Conservation (phyloP, 2,888 invertebrate species). For the Phaonia tiefii region DNA sequence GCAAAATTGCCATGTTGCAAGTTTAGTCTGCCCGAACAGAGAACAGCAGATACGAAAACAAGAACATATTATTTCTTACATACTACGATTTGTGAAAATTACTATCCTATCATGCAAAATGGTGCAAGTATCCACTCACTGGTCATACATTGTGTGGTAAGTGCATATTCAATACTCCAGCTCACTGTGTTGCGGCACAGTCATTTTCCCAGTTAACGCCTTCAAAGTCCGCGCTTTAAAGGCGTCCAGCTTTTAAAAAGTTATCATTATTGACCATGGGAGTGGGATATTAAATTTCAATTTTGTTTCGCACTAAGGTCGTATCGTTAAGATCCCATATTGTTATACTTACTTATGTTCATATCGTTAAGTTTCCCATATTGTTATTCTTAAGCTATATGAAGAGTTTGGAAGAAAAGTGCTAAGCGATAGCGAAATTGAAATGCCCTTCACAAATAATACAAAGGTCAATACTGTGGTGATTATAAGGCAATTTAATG, state of each 20-base stretch:
- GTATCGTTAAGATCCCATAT: slow-evolving; percentile 9
- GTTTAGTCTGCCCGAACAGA: neutral
- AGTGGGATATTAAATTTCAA: slow-evolving; percentile 33
- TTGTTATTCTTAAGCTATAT: neutral
- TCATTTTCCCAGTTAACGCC: slow-evolving; percentile 77
- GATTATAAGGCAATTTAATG: too few relatives aligned
- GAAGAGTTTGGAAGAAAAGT: neutral
- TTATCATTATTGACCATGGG: slow-evolving; percentile 53
- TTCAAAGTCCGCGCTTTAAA: slow-evolving; percentile 59
- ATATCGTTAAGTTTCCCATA: too few relatives aligned
- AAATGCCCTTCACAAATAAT: neutral
- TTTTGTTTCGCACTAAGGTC: neutral
- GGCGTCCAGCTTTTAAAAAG: slow-evolving; percentile 29
- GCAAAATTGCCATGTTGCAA: slow-evolving; percentile 66
- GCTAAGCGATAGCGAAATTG: neutral
- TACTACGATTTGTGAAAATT: slow-evolving; percentile 17
- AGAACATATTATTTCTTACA: slow-evolving; percentile 26
- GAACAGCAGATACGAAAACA: slow-evolving; percentile 6
- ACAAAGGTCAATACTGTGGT: too few relatives aligned
- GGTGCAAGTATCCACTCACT: too few relatives aligned
- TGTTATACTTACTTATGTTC: too few relatives aligned
- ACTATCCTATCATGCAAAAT: slow-evolving; percentile 64
- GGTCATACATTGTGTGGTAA: slow-evolving; percentile 15
- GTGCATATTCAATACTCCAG: neutral
- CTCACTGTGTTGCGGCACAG: slow-evolving; percentile 49